These are phyloP conservation scores for Oncorhynchus masou DNA, from an alignment of 2,113 vertebrate species.

Conservation along the genomic window DNA sequence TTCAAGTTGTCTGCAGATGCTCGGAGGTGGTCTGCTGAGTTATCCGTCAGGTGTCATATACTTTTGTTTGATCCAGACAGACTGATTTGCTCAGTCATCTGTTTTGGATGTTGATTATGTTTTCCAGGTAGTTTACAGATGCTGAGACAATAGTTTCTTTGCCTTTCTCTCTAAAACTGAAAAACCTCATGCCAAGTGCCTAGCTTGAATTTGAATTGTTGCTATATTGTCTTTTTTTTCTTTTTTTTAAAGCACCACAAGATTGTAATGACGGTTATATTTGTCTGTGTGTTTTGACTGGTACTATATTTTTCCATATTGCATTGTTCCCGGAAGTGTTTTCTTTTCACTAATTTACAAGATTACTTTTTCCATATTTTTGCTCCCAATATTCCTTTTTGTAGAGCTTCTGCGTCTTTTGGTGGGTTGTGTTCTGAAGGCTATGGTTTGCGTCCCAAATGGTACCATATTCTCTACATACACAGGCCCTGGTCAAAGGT, in stretches of 20 bases:
- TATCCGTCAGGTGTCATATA: slow-evolving; percentile 22
- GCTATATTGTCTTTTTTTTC: slow-evolving; percentile 12
- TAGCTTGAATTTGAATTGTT: slow-evolving; percentile 44
- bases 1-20: neutral
- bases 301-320: slow-evolving; percentile 37
- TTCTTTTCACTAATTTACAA: slow-evolving; percentile 23
- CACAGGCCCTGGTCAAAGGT: too few relatives aligned
- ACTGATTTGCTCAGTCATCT: slow-evolving; percentile 14
- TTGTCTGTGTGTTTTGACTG: slow-evolving; percentile 24
- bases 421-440: slow-evolving; percentile 55
- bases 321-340: slow-evolving; percentile 28
- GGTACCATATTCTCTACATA: too few relatives aligned
- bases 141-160: slow-evolving; percentile 28
- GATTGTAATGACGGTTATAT: slow-evolving; percentile 53
- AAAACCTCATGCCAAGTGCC: slow-evolving; percentile 70
- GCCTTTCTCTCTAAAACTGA: slow-evolving; percentile 40
- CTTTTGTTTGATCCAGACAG: slow-evolving; percentile 16
- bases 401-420: slow-evolving; percentile 30
- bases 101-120: slow-evolving; percentile 27
- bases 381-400: slow-evolving; percentile 7
- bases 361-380: neutral
- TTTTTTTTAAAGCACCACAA: slow-evolving; percentile 41
- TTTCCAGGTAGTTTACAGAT: slow-evolving; percentile 32
- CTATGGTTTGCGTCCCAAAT: slow-evolving; percentile 1
- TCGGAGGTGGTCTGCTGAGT: slow-evolving; percentile 5